Percentiles rank a stretch among this genome's conserved stretches.
Conservation (phyloP, 2,888 invertebrate species). For the Lasioglossum calceatum region DNA sequence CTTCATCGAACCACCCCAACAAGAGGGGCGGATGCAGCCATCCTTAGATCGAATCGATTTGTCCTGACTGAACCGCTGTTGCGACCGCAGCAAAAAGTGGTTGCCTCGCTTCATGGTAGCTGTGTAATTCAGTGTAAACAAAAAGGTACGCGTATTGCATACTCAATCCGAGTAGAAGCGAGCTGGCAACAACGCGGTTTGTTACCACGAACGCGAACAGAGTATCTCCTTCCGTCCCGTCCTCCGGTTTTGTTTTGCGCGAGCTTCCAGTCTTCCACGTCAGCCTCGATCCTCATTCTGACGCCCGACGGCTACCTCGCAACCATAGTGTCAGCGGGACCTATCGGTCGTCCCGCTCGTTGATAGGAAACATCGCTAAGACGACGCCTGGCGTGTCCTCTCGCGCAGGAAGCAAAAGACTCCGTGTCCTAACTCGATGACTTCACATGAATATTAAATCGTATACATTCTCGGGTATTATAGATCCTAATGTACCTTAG, state of each 20-base stretch:
- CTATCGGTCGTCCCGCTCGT: background rate
- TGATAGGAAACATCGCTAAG: background rate
- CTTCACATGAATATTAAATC: background rate
- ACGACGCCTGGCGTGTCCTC: background rate
- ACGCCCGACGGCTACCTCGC: constrained; percentile 11
- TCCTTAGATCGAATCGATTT: constrained; percentile 64
- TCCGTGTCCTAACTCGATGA: background rate
- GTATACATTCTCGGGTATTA: background rate
- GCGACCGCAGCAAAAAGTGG: constrained; percentile 74
- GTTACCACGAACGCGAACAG: constrained; percentile 60
- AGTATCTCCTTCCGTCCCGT: constrained; percentile 49
- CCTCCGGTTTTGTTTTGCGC: constrained; percentile 48
- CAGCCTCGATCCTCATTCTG: constrained; percentile 16
- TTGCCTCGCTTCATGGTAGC: constrained; percentile 78
- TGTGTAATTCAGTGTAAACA: constrained; percentile 80
- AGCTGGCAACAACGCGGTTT: constrained; percentile 75
- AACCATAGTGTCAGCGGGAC: constrained; percentile 19
- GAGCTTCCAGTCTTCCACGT: constrained; percentile 36
- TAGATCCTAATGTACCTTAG: background rate
- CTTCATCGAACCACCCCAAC: constrained; percentile 5
- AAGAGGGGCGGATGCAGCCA: background rate
- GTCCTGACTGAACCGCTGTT: constrained; percentile 51
- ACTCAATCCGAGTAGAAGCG: constrained; percentile 57
- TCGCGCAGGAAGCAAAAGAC: background rate
- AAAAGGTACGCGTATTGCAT: constrained; percentile 73